Evolutionary conservation across 2,113 vertebrate species (phyloP).

Genomic region (Spilogale gracilis): DNA sequence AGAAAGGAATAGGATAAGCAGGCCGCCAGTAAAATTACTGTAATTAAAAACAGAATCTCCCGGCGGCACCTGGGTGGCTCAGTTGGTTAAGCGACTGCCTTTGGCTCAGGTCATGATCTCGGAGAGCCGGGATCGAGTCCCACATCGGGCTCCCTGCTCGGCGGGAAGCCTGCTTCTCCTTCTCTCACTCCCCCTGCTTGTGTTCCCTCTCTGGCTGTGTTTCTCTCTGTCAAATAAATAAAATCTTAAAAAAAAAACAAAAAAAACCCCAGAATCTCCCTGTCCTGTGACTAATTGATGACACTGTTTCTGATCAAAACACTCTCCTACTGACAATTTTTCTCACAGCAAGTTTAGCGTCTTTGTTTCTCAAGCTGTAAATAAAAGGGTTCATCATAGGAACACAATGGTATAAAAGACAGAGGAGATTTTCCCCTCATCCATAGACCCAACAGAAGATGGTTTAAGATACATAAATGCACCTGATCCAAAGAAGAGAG

Average conservation of each 20-base stretch:
- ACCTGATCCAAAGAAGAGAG: conserved; percentile 64
- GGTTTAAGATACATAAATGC: conserved; percentile 73
- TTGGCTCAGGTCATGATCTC: no score
- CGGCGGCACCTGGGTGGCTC: no score
- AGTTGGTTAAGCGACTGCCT: no score
- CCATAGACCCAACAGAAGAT: background rate
- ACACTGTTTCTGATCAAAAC: background rate
- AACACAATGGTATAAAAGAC: conserved; percentile 61
- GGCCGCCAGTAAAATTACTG: background rate
- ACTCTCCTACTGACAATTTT: background rate
- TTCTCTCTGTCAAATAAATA: no score
- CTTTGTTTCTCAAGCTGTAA: conserved; percentile 60
- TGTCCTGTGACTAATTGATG: background rate
- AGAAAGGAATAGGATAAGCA: background rate
- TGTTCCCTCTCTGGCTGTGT: no score
- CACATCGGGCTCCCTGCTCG: no score
- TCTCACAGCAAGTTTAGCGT: conserved; percentile 45
- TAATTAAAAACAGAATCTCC: background rate
- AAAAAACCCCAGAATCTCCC: no score
- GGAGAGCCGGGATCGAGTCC: no score
- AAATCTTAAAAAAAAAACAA: no score
- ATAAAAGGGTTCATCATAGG: conserved; percentile 70
- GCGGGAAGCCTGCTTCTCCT: no score
- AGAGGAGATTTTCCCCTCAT: conserved; percentile 52
- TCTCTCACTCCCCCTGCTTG: no score